Percentiles rank a stretch among this genome's conserved stretches.
phyloP scores from a whole-genome alignment of 2,888 invertebrate species.

The Athripsodes cinereus region DNA sequence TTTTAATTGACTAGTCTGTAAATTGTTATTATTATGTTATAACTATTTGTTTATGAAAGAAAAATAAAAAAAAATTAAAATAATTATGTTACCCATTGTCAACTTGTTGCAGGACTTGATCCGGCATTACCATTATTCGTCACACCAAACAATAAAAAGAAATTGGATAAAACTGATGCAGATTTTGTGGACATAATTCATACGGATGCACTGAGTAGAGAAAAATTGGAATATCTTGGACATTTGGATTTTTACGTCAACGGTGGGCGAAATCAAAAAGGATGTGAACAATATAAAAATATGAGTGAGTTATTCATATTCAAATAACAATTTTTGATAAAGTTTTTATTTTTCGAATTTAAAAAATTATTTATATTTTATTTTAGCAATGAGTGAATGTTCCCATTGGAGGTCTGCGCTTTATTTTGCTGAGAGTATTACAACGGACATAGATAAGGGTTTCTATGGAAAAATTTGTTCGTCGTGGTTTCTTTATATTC shows the following conservation, averaged over 20 bases:
- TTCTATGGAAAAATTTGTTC: conserved; percentile 52
- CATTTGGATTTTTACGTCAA: conserved; percentile 55
- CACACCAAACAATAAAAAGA: conserved; percentile 38
- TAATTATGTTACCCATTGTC: no score
- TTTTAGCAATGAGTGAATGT: conserved; percentile 50
- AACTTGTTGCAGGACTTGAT: conserved; percentile 49
- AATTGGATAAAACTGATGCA: conserved; percentile 52
- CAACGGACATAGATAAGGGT: conserved; percentile 36
- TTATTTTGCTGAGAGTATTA: conserved; percentile 55
- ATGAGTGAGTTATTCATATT: conserved; percentile 7
- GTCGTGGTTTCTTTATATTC: conserved; percentile 47
- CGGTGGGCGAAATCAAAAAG: conserved; percentile 53
- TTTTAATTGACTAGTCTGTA: no score
- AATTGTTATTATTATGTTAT: no score
- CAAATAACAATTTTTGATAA: no score
- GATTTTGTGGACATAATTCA: conserved; percentile 59
- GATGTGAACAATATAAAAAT: conserved; percentile 37
- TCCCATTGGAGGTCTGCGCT: conserved; percentile 53
- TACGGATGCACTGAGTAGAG: conserved; percentile 53
- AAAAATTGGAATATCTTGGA: conserved; percentile 48
- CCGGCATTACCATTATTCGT: conserved; percentile 60
- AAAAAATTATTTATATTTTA: conserved; percentile 23
- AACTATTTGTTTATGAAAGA: no score
- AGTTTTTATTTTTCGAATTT: no score
- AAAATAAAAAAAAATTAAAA: no score